Conservation (phyloP, 2,113 vertebrate genomes). For the Pantherophis guttatus region DNA sequence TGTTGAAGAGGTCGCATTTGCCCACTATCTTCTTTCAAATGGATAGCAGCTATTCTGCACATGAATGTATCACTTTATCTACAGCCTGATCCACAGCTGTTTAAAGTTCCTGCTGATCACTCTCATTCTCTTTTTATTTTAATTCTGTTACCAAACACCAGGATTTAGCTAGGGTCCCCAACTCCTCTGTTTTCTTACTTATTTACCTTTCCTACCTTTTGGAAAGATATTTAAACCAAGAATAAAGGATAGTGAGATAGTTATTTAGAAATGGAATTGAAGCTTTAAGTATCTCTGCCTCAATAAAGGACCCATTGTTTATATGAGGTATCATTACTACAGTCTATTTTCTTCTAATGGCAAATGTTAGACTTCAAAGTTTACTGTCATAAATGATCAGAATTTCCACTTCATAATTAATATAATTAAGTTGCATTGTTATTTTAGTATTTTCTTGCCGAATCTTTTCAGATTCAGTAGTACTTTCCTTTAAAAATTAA, state of each 20-base stretch:
- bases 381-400: background rate
- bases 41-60: slow-evolving; percentile 66
- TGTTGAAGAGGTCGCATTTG: slow-evolving; percentile 66
- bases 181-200: slow-evolving; percentile 39
- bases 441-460: background rate
- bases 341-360: slow-evolving; percentile 39
- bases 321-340: slow-evolving; percentile 67
- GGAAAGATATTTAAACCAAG: slow-evolving; percentile 60
- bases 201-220: slow-evolving; percentile 47
- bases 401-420: background rate
- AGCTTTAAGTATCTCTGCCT: slow-evolving; percentile 52
- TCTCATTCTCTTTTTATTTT: slow-evolving; percentile 54
- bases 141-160: slow-evolving; percentile 51
- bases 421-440: background rate
- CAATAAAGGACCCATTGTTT: slow-evolving; percentile 75
- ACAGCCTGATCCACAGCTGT: slow-evolving; percentile 71
- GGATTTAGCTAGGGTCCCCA: slow-evolving; percentile 35
- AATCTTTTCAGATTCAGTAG: background rate
- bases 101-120: slow-evolving; percentile 59
- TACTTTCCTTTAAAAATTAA: background rate
- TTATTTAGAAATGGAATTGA: slow-evolving; percentile 58
- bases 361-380: background rate
- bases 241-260: slow-evolving; percentile 43
- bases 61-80: slow-evolving; percentile 68
- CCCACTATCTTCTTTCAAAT: slow-evolving; percentile 66